These are phyloP conservation scores for Ostrea edulis DNA, from an alignment of 1,140 invertebrate genomes.

Conservation along the genomic window DNA sequence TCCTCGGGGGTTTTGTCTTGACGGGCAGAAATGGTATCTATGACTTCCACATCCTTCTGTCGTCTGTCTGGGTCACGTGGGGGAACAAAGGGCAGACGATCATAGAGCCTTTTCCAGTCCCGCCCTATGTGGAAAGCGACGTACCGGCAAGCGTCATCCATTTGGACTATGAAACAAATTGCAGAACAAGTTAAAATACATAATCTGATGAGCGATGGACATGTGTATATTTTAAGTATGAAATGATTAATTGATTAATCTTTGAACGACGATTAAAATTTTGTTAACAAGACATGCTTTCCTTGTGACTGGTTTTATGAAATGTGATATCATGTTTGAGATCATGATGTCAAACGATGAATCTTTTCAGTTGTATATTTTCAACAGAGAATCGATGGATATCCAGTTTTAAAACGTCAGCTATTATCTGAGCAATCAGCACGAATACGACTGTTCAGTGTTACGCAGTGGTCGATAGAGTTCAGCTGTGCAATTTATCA, in stretches of 20 bases:
- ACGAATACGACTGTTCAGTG: neutral
- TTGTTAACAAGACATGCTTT: neutral
- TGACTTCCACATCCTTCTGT: conserved; percentile 57
- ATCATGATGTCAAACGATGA: conserved; percentile 5
- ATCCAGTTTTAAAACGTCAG: conserved; percentile 19
- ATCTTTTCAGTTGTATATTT: neutral
- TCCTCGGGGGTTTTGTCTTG: conserved; percentile 59
- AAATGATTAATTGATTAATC: neutral
- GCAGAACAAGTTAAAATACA: neutral
- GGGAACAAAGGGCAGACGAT: conserved; percentile 60
- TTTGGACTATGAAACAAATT: conserved; percentile 47
- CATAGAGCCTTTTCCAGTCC: conserved; percentile 63
- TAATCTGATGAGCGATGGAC: neutral
- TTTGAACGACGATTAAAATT: conserved; percentile 12
- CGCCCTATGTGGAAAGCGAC: conserved; percentile 55
- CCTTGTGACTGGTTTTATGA: neutral
- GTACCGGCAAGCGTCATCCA: conserved; percentile 61
- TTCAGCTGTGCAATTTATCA: neutral
- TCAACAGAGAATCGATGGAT: conserved; percentile 14
- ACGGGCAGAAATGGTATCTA: conserved; percentile 55
- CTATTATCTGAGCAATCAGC: conserved; percentile 2
- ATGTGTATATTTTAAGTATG: neutral
- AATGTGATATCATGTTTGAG: neutral
- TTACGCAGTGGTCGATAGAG: neutral
- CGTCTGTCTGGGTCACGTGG: conserved; percentile 54